Evolutionary conservation across 1,140 invertebrate genomes (phyloP).

Genomic region (Procambarus clarkii): DNA sequence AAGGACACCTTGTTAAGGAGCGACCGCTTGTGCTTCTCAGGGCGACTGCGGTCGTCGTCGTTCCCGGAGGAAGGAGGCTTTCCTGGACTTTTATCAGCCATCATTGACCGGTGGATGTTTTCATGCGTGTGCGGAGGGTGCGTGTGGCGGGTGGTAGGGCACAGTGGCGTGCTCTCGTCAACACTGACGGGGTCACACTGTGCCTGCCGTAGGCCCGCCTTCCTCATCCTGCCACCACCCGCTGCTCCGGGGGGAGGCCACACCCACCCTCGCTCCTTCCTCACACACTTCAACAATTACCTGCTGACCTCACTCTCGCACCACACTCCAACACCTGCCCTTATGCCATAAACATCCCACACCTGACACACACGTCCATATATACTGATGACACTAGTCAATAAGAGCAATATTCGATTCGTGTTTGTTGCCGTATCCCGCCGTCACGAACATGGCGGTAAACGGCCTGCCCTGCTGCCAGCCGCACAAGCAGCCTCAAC

Average conservation of each 20-base stretch:
- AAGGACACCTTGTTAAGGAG: slow-evolving; percentile 84
- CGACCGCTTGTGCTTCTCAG: slow-evolving; percentile 48
- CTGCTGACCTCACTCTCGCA: background rate
- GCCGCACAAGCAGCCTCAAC: slow-evolving; percentile 9
- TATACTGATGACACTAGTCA: background rate
- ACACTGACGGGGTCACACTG: slow-evolving; percentile 63
- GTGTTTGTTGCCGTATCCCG: background rate
- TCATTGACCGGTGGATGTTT: background rate
- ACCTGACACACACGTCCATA: background rate
- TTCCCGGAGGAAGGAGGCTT: slow-evolving; percentile 30
- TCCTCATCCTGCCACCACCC: background rate
- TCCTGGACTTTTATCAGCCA: slow-evolving; percentile 61
- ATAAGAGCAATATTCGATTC: background rate
- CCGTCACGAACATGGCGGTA: slow-evolving; percentile 32
- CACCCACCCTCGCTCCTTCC: slow-evolving; percentile 17
- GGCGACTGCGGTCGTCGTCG: slow-evolving; percentile 43
- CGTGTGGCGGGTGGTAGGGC: slow-evolving; percentile 5
- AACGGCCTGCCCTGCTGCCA: slow-evolving; percentile 22
- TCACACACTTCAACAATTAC: background rate
- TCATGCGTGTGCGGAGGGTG: background rate
- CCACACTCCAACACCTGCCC: background rate
- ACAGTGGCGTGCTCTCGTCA: slow-evolving; percentile 31
- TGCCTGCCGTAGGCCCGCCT: slow-evolving; percentile 14
- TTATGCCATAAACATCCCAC: background rate
- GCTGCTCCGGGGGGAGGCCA: background rate